These are phyloP conservation scores for Nematostella vectensis DNA, from an alignment of 92 coral and sea anemone species.

Conservation along the genomic window DNA sequence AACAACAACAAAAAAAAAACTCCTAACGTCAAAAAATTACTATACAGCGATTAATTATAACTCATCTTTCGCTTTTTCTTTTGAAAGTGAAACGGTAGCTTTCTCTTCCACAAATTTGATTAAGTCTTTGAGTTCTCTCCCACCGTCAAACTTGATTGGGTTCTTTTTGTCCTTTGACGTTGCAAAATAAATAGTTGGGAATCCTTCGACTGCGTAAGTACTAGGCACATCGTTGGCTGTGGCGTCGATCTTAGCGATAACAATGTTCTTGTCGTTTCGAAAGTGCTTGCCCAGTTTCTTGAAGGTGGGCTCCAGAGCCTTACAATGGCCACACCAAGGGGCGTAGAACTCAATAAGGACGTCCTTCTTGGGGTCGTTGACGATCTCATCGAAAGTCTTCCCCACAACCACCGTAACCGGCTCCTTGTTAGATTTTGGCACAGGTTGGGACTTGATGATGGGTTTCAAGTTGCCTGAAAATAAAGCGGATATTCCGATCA, in stretches of 20 bases:
- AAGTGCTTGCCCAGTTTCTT: slow-evolving; percentile 79
- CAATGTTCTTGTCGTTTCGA: slow-evolving; percentile 63
- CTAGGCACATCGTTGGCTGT: slow-evolving; percentile 76
- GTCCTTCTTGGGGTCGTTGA: slow-evolving; percentile 71
- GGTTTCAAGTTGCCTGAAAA: slow-evolving; percentile 73
- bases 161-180: slow-evolving; percentile 71
- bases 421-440: slow-evolving; percentile 74
- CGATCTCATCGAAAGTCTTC: slow-evolving; percentile 77
- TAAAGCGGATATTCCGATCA: too few relatives aligned
- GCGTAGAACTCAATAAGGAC: slow-evolving; percentile 94
- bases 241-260: slow-evolving; percentile 92
- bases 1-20: too few relatives aligned
- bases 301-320: slow-evolving; percentile 68
- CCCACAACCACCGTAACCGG: slow-evolving; percentile 95
- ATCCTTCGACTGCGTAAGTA: slow-evolving; percentile 61
- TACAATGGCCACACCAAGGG: slow-evolving; percentile 97
- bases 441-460: slow-evolving; percentile 79
- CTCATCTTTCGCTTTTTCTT: slow-evolving; percentile 50
- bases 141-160: slow-evolving; percentile 80
- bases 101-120: slow-evolving; percentile 75
- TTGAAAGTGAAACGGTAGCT: slow-evolving; percentile 54
- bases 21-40: too few relatives aligned
- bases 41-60: too few relatives aligned
- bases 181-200: slow-evolving; percentile 84
- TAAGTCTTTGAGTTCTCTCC: slow-evolving; percentile 62